Evolutionary conservation across 2,113 vertebrate species (phyloP), one percentile per base, ranked within the genome.

Genomic region (Neolamprologus hecqui): DNA sequence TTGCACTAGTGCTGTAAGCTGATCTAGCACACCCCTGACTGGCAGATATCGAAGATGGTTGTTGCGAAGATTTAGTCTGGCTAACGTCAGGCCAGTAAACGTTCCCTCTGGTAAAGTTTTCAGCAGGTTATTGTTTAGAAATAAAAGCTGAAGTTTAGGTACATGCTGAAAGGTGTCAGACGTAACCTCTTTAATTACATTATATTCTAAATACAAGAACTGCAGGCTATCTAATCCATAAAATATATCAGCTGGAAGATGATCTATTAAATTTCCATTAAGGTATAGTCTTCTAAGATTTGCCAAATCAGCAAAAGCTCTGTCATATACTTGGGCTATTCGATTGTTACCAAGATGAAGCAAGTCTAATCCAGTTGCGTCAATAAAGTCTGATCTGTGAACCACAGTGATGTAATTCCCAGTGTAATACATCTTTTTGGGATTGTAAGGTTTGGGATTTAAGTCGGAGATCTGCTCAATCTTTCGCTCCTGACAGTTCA

Each of bases 381-480:
- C 98, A 73, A 96, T 93, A 70, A 99, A 99, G 94, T 99, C 98
- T 3, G 97, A 96, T 83, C 97, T 95, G 75, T 96, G 97, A 85
- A 99, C 98, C 53, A 97, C 90, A 4, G 97, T 96, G 28, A 99
- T 98, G 89, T 97, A 98, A 91, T 99, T 99, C 63, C 99, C 99
- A 0, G 98, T 99, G 47, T 99, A 96, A 89, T 99, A 99, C 98
- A 99, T 98, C 94, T 99, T 99, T 93, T 99, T 99, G 42, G 99
- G 98, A 86, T 99, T 99, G 92, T 99, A 99, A 54, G 99, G 99
- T 95, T 99, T 99, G 88, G 99, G 99, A 86, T 97, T 96, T 90
- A 99, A 96, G 81, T 99, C 98, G 1, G 98, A 97, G 54, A 99
- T 97, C 54, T 97, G 97, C 90, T 99, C 97, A 1, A 99, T 98